Evolutionary conservation across 2,113 vertebrate species (phyloP), one percentile per base, ranked within the genome.

Genomic region (Chionomys nivalis): DNA sequence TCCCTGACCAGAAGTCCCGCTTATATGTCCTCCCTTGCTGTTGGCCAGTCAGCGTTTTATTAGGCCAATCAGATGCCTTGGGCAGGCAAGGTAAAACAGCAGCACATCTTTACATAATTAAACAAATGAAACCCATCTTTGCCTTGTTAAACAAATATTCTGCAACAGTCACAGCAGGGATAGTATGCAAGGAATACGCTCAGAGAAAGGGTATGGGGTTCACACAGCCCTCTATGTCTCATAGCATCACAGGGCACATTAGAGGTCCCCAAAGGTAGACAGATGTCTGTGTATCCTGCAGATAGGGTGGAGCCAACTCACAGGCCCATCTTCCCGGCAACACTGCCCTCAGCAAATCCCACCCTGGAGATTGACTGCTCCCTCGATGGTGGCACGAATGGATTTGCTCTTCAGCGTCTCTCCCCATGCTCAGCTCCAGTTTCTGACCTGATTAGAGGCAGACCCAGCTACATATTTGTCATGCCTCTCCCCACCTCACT

Each of bases 261-360:
- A 61, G 81, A 28, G 26, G 39, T 77, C 87, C 6, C 1, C 0
- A 7, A 16, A 23, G 3, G 4, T 5, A 49, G 49, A 13, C 3
- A 13, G 39, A 10, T 19, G 31, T 61, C 8, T 47, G 19, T n/a
- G 1, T 66, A 39, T 33, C 13, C 72, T 28, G 14, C 0, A 17
- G 31, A 26, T 44, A 58, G 86, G 44, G 24, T 21, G 31, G 42
- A 88, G 12, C 31, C 11, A n/a, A 24, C 19, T 86, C 36, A 16
- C 8, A 47, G 58, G 68, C 5, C 31, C 14, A 0, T 26, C 11
- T 1, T 28, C 10, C 28, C 68, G 13, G 2, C 26, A 49, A 8
- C 70, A 23, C 21, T 26, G 52, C 13, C 16, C 36, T 9, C 44
- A 63, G 33, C 58, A 61, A 21, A 13, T 16, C 70, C 76, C 76